phyloP scores from a whole-genome alignment of 2,888 invertebrate genomes.

The Pteria penguin region DNA sequence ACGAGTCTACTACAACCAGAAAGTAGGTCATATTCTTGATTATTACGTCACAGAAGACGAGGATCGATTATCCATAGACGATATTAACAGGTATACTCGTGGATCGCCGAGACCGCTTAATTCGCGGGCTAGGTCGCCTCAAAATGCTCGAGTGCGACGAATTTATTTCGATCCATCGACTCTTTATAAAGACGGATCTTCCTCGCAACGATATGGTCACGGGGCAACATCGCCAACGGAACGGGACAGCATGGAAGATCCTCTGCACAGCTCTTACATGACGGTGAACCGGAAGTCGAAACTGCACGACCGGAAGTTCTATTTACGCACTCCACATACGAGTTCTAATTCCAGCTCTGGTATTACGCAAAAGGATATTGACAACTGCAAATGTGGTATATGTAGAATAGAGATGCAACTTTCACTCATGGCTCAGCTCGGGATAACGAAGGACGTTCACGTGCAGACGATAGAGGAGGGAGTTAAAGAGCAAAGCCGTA shows the following conservation, averaged over 20 bases:
- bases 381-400: constrained; percentile 63
- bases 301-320: constrained; percentile 63
- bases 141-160: constrained; percentile 27
- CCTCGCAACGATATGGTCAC: constrained; percentile 12
- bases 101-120: constrained; percentile 24
- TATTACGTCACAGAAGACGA: constrained; percentile 54
- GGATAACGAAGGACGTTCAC: background rate
- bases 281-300: constrained; percentile 57
- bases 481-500: background rate
- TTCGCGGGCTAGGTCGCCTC: constrained; percentile 39
- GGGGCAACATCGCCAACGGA: constrained; percentile 1
- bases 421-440: constrained; percentile 34
- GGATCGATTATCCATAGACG: constrained; percentile 43
- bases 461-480: background rate
- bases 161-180: constrained; percentile 19
- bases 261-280: constrained; percentile 47
- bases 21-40: constrained; percentile 63
- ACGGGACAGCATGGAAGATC: constrained; percentile 22
- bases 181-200: background rate
- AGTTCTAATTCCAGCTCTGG: constrained; percentile 28
- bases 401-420: constrained; percentile 66
- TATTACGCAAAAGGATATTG: constrained; percentile 44
- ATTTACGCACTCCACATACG: constrained; percentile 59
- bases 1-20: constrained; percentile 60
- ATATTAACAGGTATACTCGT: constrained; percentile 30